Evolutionary conservation across 2,113 vertebrate species (phyloP).

Genomic region (Thermophis baileyi): DNA sequence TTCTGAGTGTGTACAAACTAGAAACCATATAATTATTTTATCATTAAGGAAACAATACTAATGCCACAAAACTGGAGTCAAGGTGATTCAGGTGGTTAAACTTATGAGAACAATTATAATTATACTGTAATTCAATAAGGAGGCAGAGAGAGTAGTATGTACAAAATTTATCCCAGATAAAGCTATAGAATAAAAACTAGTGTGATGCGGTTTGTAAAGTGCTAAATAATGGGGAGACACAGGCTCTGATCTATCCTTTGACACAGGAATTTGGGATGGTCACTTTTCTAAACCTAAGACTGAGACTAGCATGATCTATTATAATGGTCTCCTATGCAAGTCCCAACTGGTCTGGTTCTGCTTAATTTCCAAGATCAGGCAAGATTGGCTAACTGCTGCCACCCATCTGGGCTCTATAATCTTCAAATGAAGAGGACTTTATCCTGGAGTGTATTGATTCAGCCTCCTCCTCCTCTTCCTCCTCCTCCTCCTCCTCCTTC

Average conservation of each 20-base stretch:
- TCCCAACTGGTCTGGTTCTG: too few relatives aligned
- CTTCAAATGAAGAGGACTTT: background rate
- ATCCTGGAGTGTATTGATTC: background rate
- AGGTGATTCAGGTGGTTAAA: background rate
- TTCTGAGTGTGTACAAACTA: background rate
- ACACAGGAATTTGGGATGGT: background rate
- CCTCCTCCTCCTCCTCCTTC: background rate
- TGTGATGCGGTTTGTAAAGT: background rate
- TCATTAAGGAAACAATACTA: background rate
- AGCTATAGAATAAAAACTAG: background rate
- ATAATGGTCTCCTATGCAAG: too few relatives aligned
- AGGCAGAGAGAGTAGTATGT: background rate
- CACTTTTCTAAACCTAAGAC: background rate
- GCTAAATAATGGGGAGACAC: background rate
- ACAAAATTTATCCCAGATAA: background rate
- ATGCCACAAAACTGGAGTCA: background rate
- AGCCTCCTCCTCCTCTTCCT: background rate
- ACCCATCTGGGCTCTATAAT: too few relatives aligned
- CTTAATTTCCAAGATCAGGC: too few relatives aligned
- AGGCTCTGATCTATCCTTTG: background rate
- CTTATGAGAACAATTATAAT: background rate
- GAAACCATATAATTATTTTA: background rate
- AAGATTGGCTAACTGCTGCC: too few relatives aligned
- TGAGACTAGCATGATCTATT: background rate
- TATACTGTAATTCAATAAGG: background rate